These are phyloP conservation scores for Elgonia sp. DNA, from an alignment of 2,888 invertebrate genomes.

Conservation along the genomic window DNA sequence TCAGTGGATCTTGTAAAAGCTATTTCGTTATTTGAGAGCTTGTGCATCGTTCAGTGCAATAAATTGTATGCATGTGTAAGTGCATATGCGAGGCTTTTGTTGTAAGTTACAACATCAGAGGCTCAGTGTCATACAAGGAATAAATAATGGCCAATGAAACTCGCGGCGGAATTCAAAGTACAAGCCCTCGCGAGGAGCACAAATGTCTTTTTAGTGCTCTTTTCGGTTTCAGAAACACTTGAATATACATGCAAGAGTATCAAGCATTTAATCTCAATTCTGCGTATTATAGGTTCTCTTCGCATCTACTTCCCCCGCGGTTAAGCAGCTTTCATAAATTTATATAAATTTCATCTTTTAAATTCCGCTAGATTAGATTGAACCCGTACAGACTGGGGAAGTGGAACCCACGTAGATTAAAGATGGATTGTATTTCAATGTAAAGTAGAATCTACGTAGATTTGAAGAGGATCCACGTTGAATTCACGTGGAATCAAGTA, in stretches of 20 bases:
- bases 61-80: conserved; percentile 77
- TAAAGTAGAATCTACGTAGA: too few species aligned
- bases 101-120: conserved; percentile 80
- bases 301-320: conserved; percentile 9
- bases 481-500: too few species aligned
- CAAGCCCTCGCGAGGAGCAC: conserved; percentile 68
- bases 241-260: conserved; percentile 67
- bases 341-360: conserved; percentile 51
- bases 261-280: conserved; percentile 66
- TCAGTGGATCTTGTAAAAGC: conserved; percentile 73
- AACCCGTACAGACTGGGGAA: too few species aligned
- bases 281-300: conserved; percentile 55
- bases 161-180: conserved; percentile 81
- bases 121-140: conserved; percentile 80
- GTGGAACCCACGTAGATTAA: too few species aligned
- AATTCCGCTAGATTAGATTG: conserved; percentile 13
- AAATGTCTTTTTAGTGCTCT: conserved; percentile 64
- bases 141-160: conserved; percentile 84
- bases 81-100: conserved; percentile 75
- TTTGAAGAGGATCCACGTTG: too few species aligned
- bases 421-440: too few species aligned
- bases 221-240: conserved; percentile 60
- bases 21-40: conserved; percentile 72
- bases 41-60: conserved; percentile 75
- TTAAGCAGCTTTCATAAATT: conserved; percentile 62